Evolutionary conservation across 2,113 vertebrate species (phyloP).

Genomic region (Coptodon rendalli): DNA sequence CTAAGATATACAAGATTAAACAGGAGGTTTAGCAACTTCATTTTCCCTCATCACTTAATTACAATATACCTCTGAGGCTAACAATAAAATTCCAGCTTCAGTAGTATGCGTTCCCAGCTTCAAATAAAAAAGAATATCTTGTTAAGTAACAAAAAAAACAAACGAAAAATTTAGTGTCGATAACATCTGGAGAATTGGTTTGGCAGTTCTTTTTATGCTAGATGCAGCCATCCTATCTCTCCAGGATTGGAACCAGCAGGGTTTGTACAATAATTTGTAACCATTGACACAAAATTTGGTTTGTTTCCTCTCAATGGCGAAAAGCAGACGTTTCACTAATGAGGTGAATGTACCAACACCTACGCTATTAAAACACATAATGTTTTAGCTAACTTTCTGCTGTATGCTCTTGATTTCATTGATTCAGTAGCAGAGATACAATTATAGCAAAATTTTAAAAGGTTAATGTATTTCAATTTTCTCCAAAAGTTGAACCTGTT

Average conservation of each 20-base stretch:
- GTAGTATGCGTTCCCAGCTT: not conserved
- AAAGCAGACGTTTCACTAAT: not conserved
- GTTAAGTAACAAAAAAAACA: not conserved
- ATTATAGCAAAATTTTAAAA: not conserved
- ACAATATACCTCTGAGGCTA: not conserved
- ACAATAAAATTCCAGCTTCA: not conserved
- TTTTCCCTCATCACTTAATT: not conserved
- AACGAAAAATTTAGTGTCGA: not conserved
- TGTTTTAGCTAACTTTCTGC: not conserved
- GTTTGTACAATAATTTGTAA: not conserved
- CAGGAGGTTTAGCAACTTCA: not conserved
- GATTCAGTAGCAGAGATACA: not conserved
- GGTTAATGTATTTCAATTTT: not conserved
- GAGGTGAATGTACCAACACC: not conserved
- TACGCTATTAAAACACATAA: not conserved
- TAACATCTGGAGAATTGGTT: not conserved
- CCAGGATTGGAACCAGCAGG: not conserved
- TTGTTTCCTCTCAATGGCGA: not conserved
- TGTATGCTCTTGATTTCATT: not conserved
- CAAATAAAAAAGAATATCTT: not conserved
- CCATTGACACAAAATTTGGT: not conserved
- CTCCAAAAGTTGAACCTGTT: too few relatives aligned
- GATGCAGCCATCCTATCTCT: not conserved
- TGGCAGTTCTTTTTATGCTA: not conserved
- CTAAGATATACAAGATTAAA: not conserved